Percentiles rank a stretch among this genome's conserved stretches.
phyloP scores from a whole-genome alignment of 2,113 vertebrate genomes.

The Coreoperca whiteheadi region DNA sequence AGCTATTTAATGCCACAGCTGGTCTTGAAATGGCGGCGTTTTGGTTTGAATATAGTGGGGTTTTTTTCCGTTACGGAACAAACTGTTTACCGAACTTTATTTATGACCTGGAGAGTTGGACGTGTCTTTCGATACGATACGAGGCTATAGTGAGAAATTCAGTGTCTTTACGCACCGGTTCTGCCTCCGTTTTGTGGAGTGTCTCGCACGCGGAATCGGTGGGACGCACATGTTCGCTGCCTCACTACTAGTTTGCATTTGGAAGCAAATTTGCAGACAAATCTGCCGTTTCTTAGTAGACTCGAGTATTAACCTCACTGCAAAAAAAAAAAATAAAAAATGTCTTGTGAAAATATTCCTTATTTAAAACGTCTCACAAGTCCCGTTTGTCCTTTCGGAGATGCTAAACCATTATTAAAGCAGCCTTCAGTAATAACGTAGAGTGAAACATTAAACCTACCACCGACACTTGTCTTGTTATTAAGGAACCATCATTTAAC shows the following conservation, averaged over 20 bases:
- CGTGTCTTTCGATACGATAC: conserved; percentile 42
- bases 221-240: conserved; percentile 44
- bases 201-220: conserved; percentile 41
- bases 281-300: conserved; percentile 50
- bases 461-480: conserved; percentile 54
- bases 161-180: conserved; percentile 28
- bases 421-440: conserved; percentile 51
- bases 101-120: conserved; percentile 50
- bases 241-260: conserved; percentile 36
- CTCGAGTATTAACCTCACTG: conserved; percentile 38
- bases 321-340: conserved; percentile 35
- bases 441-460: conserved; percentile 55
- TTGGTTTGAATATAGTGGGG: conserved; percentile 48
- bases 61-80: conserved; percentile 71
- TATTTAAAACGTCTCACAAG: conserved; percentile 20
- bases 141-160: neutral
- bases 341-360: conserved; percentile 14
- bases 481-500: conserved; percentile 64
- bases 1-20: conserved; percentile 66
- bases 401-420: conserved; percentile 11
- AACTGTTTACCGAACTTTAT: conserved; percentile 72
- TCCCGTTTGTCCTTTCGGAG: neutral
- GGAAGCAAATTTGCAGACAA: conserved; percentile 39
- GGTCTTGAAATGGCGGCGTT: conserved; percentile 61
- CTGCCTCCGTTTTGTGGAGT: conserved; percentile 60